These are phyloP conservation scores for Malaclemys terrapin DNA, from an alignment of 2,113 vertebrate genomes.

Conservation along the genomic window DNA sequence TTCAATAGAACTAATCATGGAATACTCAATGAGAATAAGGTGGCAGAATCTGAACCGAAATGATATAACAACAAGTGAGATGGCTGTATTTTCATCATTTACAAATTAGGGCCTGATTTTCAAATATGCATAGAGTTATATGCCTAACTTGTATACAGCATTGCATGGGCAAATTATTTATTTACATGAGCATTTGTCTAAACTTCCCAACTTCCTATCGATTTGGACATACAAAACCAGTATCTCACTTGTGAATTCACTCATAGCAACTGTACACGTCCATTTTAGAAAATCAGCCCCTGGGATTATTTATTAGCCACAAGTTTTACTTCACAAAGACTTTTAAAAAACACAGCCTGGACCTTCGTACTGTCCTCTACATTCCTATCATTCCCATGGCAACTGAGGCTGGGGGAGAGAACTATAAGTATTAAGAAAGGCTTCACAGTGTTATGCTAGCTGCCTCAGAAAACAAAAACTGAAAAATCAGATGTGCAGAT, in stretches of 20 bases:
- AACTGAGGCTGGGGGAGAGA: background rate
- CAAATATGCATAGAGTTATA: background rate
- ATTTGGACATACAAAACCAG: background rate
- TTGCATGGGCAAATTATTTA: background rate
- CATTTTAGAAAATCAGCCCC: background rate
- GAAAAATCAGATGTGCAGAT: background rate
- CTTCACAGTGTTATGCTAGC: background rate
- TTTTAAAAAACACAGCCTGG: fast-evolving
- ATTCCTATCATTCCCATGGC: background rate
- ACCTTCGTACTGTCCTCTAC: background rate
- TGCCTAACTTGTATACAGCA: background rate
- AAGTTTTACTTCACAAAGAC: fast-evolving
- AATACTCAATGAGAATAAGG: background rate
- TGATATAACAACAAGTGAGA: background rate
- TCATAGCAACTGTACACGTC: fast-evolving
- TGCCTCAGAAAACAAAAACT: background rate
- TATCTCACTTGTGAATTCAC: background rate
- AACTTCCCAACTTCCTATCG: background rate
- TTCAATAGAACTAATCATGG: background rate
- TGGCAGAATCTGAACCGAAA: background rate
- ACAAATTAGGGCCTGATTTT: background rate
- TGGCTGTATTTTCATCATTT: background rate
- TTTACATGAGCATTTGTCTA: background rate
- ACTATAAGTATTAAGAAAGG: background rate
- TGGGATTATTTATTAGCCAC: background rate